Conservation (phyloP, 2,113 vertebrate genomes). For the Cryptomyrus ogoouensis region DNA sequence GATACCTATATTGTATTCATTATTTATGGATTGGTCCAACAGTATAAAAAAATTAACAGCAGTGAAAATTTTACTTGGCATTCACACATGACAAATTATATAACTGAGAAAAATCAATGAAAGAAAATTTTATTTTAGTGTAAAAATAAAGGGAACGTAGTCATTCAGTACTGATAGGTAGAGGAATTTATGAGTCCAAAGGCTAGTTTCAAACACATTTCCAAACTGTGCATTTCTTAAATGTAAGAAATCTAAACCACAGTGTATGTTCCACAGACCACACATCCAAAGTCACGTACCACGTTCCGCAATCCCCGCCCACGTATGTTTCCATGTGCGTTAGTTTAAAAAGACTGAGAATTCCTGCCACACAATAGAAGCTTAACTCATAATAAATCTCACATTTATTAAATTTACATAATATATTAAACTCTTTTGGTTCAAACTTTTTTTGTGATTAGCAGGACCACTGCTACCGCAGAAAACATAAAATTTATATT, state of each 20-base stretch:
- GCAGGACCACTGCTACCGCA: neutral
- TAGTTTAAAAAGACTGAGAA: neutral
- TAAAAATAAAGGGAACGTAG: neutral
- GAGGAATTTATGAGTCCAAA: neutral
- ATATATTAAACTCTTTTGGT: neutral
- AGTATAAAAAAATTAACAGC: neutral
- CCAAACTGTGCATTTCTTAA: neutral
- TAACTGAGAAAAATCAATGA: neutral
- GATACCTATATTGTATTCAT: neutral
- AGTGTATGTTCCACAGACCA: neutral
- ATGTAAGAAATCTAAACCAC: neutral
- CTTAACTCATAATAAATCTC: neutral
- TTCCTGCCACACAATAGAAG: neutral
- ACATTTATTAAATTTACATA: neutral
- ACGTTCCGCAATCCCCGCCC: neutral
- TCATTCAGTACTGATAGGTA: neutral
- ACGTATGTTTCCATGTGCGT: neutral
- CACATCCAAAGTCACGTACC: neutral
- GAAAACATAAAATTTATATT: neutral
- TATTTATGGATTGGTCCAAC: neutral
- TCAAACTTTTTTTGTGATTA: neutral
- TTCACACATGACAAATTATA: neutral
- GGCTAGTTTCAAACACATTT: neutral
- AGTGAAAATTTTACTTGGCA: neutral
- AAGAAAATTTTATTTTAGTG: neutral